These are phyloP conservation scores for Aphelocoma coerulescens DNA, from an alignment of 2,113 vertebrate genomes.

Conservation along the genomic window DNA sequence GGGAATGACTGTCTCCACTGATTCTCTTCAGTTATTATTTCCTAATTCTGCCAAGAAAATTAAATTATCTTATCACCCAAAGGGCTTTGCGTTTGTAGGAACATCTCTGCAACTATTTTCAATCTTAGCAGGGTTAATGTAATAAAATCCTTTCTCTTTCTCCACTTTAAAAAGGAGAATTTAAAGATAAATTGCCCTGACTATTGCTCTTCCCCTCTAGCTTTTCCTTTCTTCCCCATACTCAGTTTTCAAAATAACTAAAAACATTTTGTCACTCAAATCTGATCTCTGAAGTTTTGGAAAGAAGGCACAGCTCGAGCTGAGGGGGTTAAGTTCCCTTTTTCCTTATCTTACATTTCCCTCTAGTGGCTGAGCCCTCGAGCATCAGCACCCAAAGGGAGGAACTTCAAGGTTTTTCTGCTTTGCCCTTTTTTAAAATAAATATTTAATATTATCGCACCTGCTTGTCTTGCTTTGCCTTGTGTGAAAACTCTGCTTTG, in stretches of 20 bases:
- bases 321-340: neutral
- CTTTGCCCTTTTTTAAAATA: neutral
- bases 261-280: neutral
- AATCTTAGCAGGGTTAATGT: neutral
- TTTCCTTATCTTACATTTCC: conserved; percentile 26
- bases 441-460: neutral
- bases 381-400: neutral
- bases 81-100: neutral
- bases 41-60: neutral
- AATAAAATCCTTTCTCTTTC: neutral
- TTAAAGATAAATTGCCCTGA: neutral
- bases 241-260: neutral
- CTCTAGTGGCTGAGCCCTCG: conserved; percentile 41
- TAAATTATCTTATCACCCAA: neutral
- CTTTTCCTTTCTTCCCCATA: neutral
- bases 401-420: neutral
- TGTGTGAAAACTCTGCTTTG: neutral
- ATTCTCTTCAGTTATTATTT: neutral
- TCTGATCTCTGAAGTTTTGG: neutral
- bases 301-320: neutral
- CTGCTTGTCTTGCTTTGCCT: neutral
- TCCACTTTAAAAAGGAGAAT: neutral
- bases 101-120: neutral
- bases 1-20: neutral
- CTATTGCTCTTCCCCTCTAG: neutral